Percentiles rank a stretch among this genome's conserved stretches.
Conservation (phyloP, 92 coral and sea anemone genomes). For the Epizoanthus stellaris region DNA sequence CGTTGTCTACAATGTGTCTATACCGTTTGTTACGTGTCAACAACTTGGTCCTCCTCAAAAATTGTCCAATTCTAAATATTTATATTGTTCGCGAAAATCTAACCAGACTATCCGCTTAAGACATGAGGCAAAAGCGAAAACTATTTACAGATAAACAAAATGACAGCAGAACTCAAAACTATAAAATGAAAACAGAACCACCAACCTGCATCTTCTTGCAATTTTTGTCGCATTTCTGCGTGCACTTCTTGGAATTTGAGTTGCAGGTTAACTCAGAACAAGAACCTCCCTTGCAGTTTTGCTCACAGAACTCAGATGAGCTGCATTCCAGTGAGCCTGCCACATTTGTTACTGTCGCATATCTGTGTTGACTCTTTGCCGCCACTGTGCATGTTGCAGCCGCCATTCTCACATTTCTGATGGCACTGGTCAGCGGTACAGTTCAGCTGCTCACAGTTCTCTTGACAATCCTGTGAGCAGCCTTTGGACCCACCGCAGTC, state of each 20-base stretch:
- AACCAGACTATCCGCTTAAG: no score
- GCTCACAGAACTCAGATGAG: conserved; percentile 2
- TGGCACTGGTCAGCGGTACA: conserved; percentile 12
- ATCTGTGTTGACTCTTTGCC: conserved; percentile 2
- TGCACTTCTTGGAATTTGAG: neutral
- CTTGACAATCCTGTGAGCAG: conserved; percentile 4
- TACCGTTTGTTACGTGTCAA: no score
- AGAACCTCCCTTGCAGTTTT: conserved; percentile 3
- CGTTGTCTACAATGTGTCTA: no score
- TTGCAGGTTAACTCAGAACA: conserved; percentile 9
- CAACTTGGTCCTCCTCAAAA: no score
- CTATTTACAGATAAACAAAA: no score
- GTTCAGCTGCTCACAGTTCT: neutral
- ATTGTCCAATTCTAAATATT: no score
- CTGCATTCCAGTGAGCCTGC: neutral
- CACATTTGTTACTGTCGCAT: conserved; percentile 15
- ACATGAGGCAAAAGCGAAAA: no score
- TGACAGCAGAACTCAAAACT: no score
- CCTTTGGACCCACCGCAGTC: conserved; percentile 14
- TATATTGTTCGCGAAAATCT: no score
- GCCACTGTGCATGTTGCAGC: neutral
- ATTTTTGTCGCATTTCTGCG: conserved; percentile 3
- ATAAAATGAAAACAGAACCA: neutral
- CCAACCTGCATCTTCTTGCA: conserved; percentile 15
- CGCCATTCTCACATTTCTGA: conserved; percentile 15